Evolutionary conservation across 2,888 invertebrate species (phyloP).

Genomic region (Schizotus pectinicornis): DNA sequence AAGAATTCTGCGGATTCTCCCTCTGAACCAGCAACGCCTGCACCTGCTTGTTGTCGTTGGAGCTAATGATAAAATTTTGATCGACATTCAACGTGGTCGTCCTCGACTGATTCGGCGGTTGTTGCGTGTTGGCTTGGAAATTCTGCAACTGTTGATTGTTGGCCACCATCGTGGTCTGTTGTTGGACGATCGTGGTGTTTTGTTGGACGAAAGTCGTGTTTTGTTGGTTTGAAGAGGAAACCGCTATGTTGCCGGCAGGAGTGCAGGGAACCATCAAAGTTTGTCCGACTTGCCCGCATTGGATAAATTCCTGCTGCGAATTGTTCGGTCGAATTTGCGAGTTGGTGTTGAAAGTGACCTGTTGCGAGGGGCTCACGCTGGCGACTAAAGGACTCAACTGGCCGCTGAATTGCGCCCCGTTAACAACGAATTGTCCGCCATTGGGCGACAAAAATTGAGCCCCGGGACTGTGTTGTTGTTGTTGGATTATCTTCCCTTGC

Average conservation of each 20-base stretch:
- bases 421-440: conserved; percentile 76
- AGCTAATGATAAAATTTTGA: conserved; percentile 63
- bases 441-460: conserved; percentile 78
- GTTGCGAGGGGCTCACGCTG: conserved; percentile 73
- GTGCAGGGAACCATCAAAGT: conserved; percentile 75
- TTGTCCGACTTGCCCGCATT: conserved; percentile 73
- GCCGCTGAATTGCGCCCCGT: conserved; percentile 74
- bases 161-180: conserved; percentile 78
- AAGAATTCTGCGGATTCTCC: conserved; percentile 47
- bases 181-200: conserved; percentile 84
- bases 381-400: conserved; percentile 81
- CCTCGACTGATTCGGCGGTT: conserved; percentile 39
- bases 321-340: conserved; percentile 48
- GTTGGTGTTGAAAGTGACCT: conserved; percentile 58
- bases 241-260: conserved; percentile 63
- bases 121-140: conserved; percentile 45
- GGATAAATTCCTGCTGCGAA: conserved; percentile 72
- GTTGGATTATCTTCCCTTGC: conserved; percentile 72
- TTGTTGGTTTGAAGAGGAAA: conserved; percentile 64
- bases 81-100: conserved; percentile 64
- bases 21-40: conserved; percentile 50
- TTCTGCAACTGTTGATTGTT: conserved; percentile 66
- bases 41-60: conserved; percentile 53
- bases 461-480: conserved; percentile 68
- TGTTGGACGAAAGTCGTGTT: conserved; percentile 81